Base-by-base conservation (phyloP, 1,140 invertebrate species). In the Homarus americanus region DNA sequence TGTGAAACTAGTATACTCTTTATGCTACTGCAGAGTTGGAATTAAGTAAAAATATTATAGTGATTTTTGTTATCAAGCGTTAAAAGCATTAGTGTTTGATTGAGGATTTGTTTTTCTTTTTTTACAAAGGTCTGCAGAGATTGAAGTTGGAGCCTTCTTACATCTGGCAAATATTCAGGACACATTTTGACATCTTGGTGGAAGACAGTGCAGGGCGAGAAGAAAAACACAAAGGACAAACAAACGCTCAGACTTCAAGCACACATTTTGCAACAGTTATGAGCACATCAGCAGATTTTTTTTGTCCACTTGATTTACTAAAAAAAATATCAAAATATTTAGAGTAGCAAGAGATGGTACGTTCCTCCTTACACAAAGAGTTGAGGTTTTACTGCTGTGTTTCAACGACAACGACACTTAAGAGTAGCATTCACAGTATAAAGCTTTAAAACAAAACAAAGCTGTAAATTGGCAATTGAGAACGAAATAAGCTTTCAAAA, bases 191-290 rank as follows among this genome's bases (percentile, higher is more conserved):
- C 20, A 58, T 24, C 53, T 20, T 1, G 12, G 9, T 10, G 44
- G 38, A 80, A 49, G 4, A 41, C n/a, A 75, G 72, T 2, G 49
- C 9, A 40, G 38, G 49, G n/a, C 2, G 32, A 41, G 79, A 82
- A 82, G 44, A 53, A 53, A 53, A 34, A 41, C 53, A 82, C 41
- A 17, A 36, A 10, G 79, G 79, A 82, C 79, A 82, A 36, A 82
- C 82, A 83, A 49, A 66, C 53, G 63, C 41, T 53, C 78, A 44
- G 41, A 15, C 9, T n/a, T 28, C 78, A 80, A n/a, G 41, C 41
- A 80, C 78, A 44, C 41, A 80, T 49, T 41, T 44, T 69, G n/a
- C 63, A 69, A 32, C 78, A 49, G 41, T 80, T 12, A 80, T 4
- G 41, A 28, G 4, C 4, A 34, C 4, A 69, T n/a, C 44, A 34